Evolutionary conservation across 2,797 vertebrate genomes (phyloP).

Genomic region (Amniataba percoides): DNA sequence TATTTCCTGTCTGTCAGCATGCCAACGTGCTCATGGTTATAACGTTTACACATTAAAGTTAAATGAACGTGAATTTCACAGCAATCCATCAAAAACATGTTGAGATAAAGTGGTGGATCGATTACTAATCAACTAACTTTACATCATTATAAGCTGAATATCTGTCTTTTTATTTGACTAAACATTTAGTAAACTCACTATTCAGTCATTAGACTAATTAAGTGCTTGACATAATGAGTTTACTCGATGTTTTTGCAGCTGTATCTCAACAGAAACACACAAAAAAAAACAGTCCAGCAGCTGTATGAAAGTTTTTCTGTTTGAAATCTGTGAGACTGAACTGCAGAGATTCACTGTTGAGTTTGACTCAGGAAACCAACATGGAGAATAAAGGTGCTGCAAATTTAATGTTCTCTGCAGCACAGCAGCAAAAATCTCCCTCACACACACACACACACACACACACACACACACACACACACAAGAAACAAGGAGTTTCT

Average conservation of each 20-base stretch:
- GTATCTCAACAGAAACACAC: neutral
- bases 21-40: too few relatives aligned
- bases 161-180: neutral
- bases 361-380: neutral
- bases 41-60: too few relatives aligned
- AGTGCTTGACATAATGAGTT: neutral
- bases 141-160: neutral
- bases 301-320: neutral
- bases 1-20: too few relatives aligned
- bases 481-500: neutral
- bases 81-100: neutral
- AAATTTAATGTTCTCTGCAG: conserved; percentile 41
- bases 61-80: neutral
- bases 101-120: too few relatives aligned
- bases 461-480: too few relatives aligned
- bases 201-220: neutral
- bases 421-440: neutral
- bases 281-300: neutral
- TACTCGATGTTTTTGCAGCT: neutral
- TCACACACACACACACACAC: neutral
- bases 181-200: neutral
- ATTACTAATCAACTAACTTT: neutral
- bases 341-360: neutral
- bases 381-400: conserved; percentile 22
- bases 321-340: neutral